phyloP scores from a whole-genome alignment of 2,797 vertebrate species.

The Sebastes taczanowskii region DNA sequence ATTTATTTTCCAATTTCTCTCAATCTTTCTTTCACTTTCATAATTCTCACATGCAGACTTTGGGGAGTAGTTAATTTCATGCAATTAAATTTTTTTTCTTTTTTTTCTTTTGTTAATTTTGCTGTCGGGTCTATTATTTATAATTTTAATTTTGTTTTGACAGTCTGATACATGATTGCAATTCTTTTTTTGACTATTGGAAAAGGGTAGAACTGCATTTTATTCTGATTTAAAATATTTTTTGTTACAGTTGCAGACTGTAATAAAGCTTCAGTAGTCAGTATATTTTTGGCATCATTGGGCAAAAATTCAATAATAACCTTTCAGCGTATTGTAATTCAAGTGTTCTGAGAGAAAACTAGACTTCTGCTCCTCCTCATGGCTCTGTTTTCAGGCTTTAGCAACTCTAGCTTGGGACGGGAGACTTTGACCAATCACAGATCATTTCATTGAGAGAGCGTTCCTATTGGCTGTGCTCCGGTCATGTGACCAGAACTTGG shows the following conservation, averaged over 20 bases:
- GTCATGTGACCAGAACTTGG: too few species aligned
- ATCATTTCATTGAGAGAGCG: too few species aligned
- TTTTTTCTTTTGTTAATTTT: neutral
- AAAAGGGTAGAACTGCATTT: neutral
- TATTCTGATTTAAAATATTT: neutral
- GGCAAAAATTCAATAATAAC: too few species aligned
- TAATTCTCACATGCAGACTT: neutral
- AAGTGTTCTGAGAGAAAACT: too few species aligned
- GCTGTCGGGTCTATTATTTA: neutral
- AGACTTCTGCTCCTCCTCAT: too few species aligned
- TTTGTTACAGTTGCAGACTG: neutral
- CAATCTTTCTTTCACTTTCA: neutral
- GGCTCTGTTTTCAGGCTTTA: too few species aligned
- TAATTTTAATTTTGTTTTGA: neutral
- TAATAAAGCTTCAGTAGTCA: too few species aligned
- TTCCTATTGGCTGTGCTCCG: too few species aligned
- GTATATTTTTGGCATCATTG: too few species aligned
- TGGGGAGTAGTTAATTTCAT: slow-evolving; percentile 3
- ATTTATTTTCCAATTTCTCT: slow-evolving; percentile 52
- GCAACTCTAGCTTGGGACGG: too few species aligned
- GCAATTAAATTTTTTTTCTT: neutral
- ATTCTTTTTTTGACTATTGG: neutral
- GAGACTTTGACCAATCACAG: too few species aligned
- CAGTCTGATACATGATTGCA: neutral
- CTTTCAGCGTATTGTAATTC: too few species aligned